A percentile compares a stretch with the other conserved stretches of the same genome.
Conservation (phyloP, 1,140 invertebrate species). For the Nasonia giraulti region DNA sequence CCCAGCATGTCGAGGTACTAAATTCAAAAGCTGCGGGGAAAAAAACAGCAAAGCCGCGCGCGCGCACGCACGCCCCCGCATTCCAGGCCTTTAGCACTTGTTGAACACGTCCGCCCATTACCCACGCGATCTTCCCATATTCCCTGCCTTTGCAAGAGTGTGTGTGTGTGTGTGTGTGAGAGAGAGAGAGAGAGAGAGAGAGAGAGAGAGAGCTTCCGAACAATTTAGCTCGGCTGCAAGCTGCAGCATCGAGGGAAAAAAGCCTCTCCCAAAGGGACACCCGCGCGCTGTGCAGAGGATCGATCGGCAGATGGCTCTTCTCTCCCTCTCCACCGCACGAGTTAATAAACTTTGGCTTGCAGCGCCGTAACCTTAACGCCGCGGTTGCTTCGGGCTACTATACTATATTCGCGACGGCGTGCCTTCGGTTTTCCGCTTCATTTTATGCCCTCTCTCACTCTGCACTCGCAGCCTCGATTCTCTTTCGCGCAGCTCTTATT, state of each 20-base stretch:
- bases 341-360: conserved; percentile 34
- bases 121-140: neutral
- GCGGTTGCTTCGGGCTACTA: neutral
- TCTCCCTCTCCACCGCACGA: neutral
- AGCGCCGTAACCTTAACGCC: conserved; percentile 5
- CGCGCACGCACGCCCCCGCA: neutral
- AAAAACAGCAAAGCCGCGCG: neutral
- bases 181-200: too few relatives aligned
- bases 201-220: neutral
- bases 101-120: neutral
- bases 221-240: conserved; percentile 12
- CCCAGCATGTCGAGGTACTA: neutral
- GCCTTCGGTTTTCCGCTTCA: conserved; percentile 17
- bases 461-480: neutral
- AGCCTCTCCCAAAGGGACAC: neutral
- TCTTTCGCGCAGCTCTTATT: neutral
- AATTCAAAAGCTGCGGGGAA: neutral
- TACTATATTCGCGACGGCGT: neutral
- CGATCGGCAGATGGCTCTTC: neutral
- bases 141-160: neutral
- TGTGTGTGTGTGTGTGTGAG: too few relatives aligned
- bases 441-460: neutral
- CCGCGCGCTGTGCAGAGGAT: neutral
- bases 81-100: conserved; percentile 21
- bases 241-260: neutral